Evolutionary conservation across 2,888 invertebrate genomes (phyloP).

Genomic region (Eutolmus rufibarbis): DNA sequence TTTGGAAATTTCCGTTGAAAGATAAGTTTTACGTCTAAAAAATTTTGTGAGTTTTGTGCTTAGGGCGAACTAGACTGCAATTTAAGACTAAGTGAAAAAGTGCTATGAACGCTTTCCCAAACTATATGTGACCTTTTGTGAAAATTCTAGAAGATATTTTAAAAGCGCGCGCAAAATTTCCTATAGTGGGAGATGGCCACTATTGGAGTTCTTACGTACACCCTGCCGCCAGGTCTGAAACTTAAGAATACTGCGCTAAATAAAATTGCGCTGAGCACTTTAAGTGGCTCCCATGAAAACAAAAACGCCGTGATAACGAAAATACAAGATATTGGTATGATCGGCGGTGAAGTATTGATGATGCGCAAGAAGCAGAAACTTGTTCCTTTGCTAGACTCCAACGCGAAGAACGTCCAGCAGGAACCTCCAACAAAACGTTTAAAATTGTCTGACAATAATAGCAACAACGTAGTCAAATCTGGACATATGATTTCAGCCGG

Average conservation of each 20-base stretch:
- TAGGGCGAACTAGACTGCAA: background rate
- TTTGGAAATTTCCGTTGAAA: conserved; percentile 5
- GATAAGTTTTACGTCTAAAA: conserved; percentile 9
- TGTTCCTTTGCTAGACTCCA: conserved; percentile 42
- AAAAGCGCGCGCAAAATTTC: background rate
- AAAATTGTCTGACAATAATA: background rate
- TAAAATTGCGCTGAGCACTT: conserved; percentile 57
- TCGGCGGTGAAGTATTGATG: conserved; percentile 49
- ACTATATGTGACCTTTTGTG: background rate
- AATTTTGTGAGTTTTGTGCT: background rate
- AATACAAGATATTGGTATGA: conserved; percentile 61
- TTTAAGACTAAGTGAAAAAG: background rate
- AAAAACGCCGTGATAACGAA: conserved; percentile 59
- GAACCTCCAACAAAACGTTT: background rate
- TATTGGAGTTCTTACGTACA: conserved; percentile 57
- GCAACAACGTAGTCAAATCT: background rate
- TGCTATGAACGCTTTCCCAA: background rate
- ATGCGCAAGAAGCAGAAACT: conserved; percentile 49
- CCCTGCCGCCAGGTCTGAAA: conserved; percentile 51
- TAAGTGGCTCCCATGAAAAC: conserved; percentile 56
- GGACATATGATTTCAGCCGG: conserved; percentile 54
- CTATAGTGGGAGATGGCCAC: conserved; percentile 47
- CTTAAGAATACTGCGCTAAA: conserved; percentile 55
- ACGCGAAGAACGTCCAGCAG: conserved; percentile 33
- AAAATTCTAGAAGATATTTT: background rate